A percentile compares a stretch with the other conserved stretches of the same genome.
Conservation (phyloP, 2,797 vertebrate species). For the Periparus ater region DNA sequence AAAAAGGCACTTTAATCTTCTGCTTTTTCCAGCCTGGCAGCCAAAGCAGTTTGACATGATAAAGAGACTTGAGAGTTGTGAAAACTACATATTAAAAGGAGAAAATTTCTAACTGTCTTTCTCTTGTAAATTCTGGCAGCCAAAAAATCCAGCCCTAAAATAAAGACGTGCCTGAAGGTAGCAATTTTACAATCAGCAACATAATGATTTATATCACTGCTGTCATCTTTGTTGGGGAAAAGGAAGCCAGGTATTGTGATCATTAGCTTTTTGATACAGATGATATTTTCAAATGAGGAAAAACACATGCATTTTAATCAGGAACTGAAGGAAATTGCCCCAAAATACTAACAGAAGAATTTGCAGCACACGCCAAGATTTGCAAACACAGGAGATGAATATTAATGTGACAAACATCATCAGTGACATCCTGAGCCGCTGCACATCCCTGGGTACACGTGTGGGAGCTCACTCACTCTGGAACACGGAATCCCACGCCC, state of each 20-base stretch:
- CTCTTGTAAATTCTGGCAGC: slow-evolving; percentile 36
- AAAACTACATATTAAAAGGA: slow-evolving; percentile 50
- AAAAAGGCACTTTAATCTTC: background rate
- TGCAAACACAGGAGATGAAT: background rate
- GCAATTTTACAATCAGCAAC: slow-evolving; percentile 64
- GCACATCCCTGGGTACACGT: rapidly evolving
- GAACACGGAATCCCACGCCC: rapidly evolving
- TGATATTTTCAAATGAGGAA: slow-evolving; percentile 47
- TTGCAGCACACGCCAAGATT: background rate
- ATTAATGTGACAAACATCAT: background rate
- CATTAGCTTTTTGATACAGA: slow-evolving; percentile 59
- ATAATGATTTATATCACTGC: slow-evolving; percentile 51
- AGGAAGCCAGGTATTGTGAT: slow-evolving; percentile 67
- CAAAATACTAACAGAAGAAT: slow-evolving; percentile 13
- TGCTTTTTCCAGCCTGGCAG: slow-evolving; percentile 33
- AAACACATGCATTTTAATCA: slow-evolving; percentile 59
- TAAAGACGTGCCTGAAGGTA: slow-evolving; percentile 47
- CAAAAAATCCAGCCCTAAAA: slow-evolving; percentile 61
- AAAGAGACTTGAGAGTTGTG: slow-evolving; percentile 40
- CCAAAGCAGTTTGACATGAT: slow-evolving; percentile 47
- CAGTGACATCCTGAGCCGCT: background rate
- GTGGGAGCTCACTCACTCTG: background rate
- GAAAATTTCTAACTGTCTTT: slow-evolving; percentile 41
- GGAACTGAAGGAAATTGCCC: background rate
- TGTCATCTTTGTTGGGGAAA: slow-evolving; percentile 65